Percentiles rank a stretch among this genome's conserved stretches.
Evolutionary conservation across 2,797 vertebrate genomes (phyloP).

Genomic region (Rhodeus uyekii): DNA sequence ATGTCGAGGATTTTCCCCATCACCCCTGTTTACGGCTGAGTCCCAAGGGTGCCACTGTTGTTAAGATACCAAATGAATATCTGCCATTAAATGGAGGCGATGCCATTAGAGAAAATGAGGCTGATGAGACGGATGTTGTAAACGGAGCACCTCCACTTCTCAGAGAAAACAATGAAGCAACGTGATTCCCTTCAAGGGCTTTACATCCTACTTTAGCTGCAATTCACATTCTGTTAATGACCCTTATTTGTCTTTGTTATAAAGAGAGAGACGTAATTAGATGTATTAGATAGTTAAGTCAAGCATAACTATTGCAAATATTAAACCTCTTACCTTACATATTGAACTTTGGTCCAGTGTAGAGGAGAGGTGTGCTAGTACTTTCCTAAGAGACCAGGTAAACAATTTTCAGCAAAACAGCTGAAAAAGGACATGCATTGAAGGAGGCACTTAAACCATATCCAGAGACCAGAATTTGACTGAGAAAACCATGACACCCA

Average conservation of each 20-base stretch:
- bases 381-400: background rate
- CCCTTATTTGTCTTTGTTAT: conserved; percentile 3
- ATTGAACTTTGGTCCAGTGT: background rate
- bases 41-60: conserved; percentile 19
- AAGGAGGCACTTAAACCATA: background rate
- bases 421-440: background rate
- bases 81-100: conserved; percentile 24
- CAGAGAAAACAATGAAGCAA: background rate
- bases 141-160: conserved; percentile 26
- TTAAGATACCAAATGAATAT: conserved; percentile 41
- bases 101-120: conserved; percentile 45
- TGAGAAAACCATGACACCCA: too few relatives aligned
- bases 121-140: conserved; percentile 41
- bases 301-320: background rate
- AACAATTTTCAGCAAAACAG: background rate
- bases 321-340: background rate
- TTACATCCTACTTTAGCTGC: background rate
- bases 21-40: conserved; percentile 31
- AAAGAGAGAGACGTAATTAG: conserved; percentile 26
- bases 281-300: background rate
- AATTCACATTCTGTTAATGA: background rate
- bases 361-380: background rate
- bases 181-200: background rate
- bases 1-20: conserved; percentile 41
- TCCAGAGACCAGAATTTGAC: background rate